Evolutionary conservation across 1,140 invertebrate species (phyloP), one percentile per base, ranked within the genome.

Genomic region (Dysdera silvatica): DNA sequence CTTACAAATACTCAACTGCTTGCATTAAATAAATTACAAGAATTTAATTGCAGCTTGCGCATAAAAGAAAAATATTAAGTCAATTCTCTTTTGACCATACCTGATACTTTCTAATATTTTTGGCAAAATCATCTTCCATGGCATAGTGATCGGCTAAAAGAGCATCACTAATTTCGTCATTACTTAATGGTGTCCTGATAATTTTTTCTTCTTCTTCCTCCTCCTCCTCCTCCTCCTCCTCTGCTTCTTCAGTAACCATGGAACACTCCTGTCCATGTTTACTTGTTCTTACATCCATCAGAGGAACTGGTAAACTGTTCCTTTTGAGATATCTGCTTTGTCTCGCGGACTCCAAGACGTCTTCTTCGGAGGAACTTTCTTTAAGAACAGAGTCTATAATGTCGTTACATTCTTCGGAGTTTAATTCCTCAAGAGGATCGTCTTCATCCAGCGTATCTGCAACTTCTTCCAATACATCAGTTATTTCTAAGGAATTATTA

Each of bases 361-460:
- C 26, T 55, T 56, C 20, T 63, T 63, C 61, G 4, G 59, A 54
- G 1, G 61, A 53, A 37, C 32, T 49, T 23, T 63, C 61, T 32
- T 63, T 31, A 24, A 63, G 26, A 24, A 63, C 53, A 18, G 52
- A 55, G 32, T 63, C 61, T 4, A 63, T 63, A 26, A 63, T 63
- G 28, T 29, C 61, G 7, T 63, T 56, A 26, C 61, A 63, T 18
- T 63, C 61, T n/a, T 63, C 61, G 4, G 52, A 55, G 31, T 63
- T 63, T 4, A 63, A 28, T 32, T 63, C 61, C 23, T 63, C 61
- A 6, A 56, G 23, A 16, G 61, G 61, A 28, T 63, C 61, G 18
- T 63, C 61, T n/a, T 52, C 49, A 16, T 52, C 23, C 8, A 40
- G 26, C 7, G 40, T 28, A 2, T 4, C 24, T 29, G 23, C 53